Evolutionary conservation across 2,797 vertebrate species (phyloP), one percentile per base, ranked within the genome.

Genomic region (Syngnathus rostellatus): DNA sequence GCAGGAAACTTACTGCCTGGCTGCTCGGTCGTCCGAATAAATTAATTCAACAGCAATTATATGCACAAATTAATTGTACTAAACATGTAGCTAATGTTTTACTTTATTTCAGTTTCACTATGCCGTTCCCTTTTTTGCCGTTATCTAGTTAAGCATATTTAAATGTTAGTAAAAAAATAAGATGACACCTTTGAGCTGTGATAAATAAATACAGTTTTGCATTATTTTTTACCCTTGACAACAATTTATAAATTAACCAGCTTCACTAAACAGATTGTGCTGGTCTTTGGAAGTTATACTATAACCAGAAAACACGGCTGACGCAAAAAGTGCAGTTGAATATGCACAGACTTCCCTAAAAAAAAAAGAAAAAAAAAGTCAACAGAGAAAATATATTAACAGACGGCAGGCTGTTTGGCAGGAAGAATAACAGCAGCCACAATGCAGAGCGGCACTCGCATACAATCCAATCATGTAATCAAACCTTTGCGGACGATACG

Each of bases 401-500:
- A n/a, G 59, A 64, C 67, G 39, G 53, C 63, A 74, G 57, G 1
- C 12, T 1, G 67, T 64, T 73, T 48, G 63, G 51, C 43, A 10
- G 59, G 46, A 70, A 75, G 72, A 77, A 68, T 39, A 77, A 73
- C 31, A 31, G 37, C 62, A 11, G 63, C 62, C 16, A 54, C 50
- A 67, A 55, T 63, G 70, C 41, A 71, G 45, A 69, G 5, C 46
- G 21, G 2, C 19, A 37, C 50, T 21, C 63, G 16, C 37, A 31
- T 64, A 37, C 50, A 64, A 45, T 46, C 41, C 40, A 64, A 81
- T 70, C 50, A 70, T 62, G 51, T 76, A 60, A 71, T 75, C 78
- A 73, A 68, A 86, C 81, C 82, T 10, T 78, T 39, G 16, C 16
- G 58, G 40, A 16, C 17, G 68, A 61, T 45, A 59, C 41, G 19